Percentiles rank a stretch among this genome's conserved stretches.
These are phyloP conservation scores for Ecliptopera silaceata DNA, from an alignment of 2,888 invertebrate genomes.

Conservation along the genomic window DNA sequence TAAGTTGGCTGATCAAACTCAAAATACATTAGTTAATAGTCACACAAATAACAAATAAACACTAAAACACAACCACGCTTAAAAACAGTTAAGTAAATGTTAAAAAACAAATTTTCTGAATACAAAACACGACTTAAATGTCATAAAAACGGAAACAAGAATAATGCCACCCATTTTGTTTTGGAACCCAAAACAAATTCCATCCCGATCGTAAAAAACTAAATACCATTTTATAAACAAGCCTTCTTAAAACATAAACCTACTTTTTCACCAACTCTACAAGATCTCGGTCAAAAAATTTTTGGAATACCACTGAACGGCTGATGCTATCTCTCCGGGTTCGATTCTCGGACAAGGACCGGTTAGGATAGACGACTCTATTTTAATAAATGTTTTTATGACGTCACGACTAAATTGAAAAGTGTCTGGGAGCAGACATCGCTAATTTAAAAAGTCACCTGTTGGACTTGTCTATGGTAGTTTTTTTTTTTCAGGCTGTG, in stretches of 20 bases:
- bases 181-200: slow-evolving; percentile 6
- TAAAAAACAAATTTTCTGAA: background rate
- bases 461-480: background rate
- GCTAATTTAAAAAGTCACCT: background rate
- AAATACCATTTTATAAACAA: slow-evolving; percentile 9
- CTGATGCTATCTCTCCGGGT: slow-evolving; percentile 45
- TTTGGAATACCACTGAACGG: slow-evolving; percentile 51
- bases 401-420: slow-evolving; percentile 23
- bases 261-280: slow-evolving; percentile 48
- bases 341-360: slow-evolving; percentile 43
- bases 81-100: too few species aligned
- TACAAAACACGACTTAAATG: background rate
- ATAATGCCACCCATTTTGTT: slow-evolving; percentile 2
- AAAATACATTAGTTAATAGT: too few species aligned
- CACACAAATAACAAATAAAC: too few species aligned
- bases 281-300: slow-evolving; percentile 52
- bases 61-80: too few species aligned
- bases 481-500: background rate
- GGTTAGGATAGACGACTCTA: slow-evolving; percentile 46
- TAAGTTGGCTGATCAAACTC: too few species aligned
- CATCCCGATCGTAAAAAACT: slow-evolving; percentile 6
- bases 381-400: slow-evolving; percentile 31
- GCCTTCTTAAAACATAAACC: slow-evolving; percentile 10
- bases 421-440: background rate
- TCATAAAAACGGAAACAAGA: background rate